Base-by-base conservation (phyloP, 1,140 invertebrate species). In the Trachymyrmex cornetzi region DNA sequence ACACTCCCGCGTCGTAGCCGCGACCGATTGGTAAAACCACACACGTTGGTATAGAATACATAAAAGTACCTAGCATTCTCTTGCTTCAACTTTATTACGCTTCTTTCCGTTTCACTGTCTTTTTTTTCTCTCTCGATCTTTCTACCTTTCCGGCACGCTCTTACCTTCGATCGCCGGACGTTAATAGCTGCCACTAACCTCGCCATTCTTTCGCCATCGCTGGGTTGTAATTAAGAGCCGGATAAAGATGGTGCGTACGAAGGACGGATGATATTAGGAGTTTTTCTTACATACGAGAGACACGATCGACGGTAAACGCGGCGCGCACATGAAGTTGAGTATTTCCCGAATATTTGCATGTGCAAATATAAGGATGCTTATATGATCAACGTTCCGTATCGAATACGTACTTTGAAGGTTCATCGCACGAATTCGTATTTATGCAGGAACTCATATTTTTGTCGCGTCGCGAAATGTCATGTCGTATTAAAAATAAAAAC, bases 151-250 rank as follows among this genome's bases (percentile, higher is more conserved):
- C 27, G 50, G 71, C 77, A 48, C 87, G 59, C 61, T 87, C 66
- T 66, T 87, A 90, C 61, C 81, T 89, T 91, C 90, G 88, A 91
- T 89, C 88, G 89, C 53, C 59, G 69, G 74, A 91, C 91, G 88
- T 92, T 92, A 92, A 92, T 92, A 92, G 91, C 91, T 84, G 63
- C 79, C 86, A 59, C 80, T 81, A 69, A 50, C 66, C 63, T 22
- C 55, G 19, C 77, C 69, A 64, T 81, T 75, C 67, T 89, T 75
- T 67, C 85, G 44, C 67, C 55, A 64, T 75, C 86, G 64, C 80
- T 57, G 77, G 77, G 85, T 80, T 88, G 87, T 92, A 92, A 92
- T 92, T 92, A 92, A 92, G 74, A 91, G 86, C 87, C 88, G 86
- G 82, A 88, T 61, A 75, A 90, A 88, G 75, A 86, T 75, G 79